Evolutionary conservation across 2,113 vertebrate genomes (phyloP).

Genomic region (Sula dactylatra): DNA sequence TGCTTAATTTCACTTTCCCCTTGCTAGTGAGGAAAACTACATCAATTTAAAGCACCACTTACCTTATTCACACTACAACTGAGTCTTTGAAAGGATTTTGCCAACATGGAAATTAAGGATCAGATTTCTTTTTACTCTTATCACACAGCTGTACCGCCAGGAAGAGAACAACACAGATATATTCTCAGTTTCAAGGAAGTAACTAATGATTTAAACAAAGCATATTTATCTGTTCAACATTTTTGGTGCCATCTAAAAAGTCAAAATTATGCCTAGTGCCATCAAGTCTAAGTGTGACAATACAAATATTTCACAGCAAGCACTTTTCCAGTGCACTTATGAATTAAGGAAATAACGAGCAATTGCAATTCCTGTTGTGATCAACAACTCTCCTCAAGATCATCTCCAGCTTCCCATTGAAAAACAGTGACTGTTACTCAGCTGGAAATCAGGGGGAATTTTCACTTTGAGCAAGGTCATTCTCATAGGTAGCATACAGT

Average conservation of each 20-base stretch:
- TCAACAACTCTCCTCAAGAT: neutral
- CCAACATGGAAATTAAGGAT: neutral
- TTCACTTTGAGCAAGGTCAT: neutral
- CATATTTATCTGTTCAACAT: neutral
- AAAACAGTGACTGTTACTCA: neutral
- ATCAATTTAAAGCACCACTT: neutral
- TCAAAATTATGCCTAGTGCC: neutral
- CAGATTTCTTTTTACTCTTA: neutral
- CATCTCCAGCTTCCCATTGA: neutral
- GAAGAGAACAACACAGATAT: neutral
- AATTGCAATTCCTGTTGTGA: neutral
- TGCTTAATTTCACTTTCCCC: neutral
- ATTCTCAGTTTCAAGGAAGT: neutral
- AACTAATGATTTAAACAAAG: neutral
- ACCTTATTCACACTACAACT: neutral
- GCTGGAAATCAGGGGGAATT: neutral
- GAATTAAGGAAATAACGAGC: neutral
- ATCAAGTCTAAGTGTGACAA: neutral
- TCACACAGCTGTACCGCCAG: neutral
- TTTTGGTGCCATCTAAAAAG: neutral
- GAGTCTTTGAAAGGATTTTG: neutral
- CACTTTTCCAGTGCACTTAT: neutral
- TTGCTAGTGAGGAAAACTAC: neutral
- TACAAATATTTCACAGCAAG: neutral
- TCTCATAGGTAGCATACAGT: neutral